phyloP scores from a whole-genome alignment of 1,140 invertebrate species.

The Meloidogyne exigua region DNA sequence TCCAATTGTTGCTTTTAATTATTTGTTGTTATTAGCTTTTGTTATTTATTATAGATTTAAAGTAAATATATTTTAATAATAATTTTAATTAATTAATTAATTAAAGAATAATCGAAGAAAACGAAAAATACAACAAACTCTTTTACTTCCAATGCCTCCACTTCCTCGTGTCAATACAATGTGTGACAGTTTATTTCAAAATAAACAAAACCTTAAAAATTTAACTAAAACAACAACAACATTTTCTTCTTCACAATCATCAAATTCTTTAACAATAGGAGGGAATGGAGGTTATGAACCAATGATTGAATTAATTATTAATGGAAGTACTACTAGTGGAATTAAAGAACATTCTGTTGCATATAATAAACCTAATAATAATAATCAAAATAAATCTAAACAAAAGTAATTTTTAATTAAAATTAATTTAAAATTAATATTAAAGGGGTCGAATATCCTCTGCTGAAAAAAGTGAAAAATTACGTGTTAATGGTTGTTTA shows the following conservation, averaged over 20 bases:
- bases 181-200: slow-evolving; percentile 5
- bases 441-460: not conserved
- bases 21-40: slow-evolving; percentile 31
- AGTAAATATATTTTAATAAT: slow-evolving; percentile 25
- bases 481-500: slow-evolving; percentile 42
- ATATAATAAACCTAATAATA: slow-evolving; percentile 18
- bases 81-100: not conserved
- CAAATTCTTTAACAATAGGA: not conserved
- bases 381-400: slow-evolving; percentile 28
- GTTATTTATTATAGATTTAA: slow-evolving; percentile 47
- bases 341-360: not conserved
- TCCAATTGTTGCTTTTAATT: slow-evolving; percentile 45
- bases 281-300: not conserved
- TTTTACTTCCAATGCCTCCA: slow-evolving; percentile 19
- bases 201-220: not conserved
- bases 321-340: slow-evolving; percentile 10
- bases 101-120: slow-evolving; percentile 12
- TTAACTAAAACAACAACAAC: not conserved
- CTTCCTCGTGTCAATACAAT: slow-evolving; percentile 21
- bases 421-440: not conserved
- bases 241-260: slow-evolving; percentile 4
- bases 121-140: slow-evolving; percentile 2
- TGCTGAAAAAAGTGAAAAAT: slow-evolving; percentile 26
- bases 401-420: slow-evolving; percentile 11
- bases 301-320: slow-evolving; percentile 28